phyloP scores from a whole-genome alignment of 1,140 invertebrate species.

The Hermetia illucens region DNA sequence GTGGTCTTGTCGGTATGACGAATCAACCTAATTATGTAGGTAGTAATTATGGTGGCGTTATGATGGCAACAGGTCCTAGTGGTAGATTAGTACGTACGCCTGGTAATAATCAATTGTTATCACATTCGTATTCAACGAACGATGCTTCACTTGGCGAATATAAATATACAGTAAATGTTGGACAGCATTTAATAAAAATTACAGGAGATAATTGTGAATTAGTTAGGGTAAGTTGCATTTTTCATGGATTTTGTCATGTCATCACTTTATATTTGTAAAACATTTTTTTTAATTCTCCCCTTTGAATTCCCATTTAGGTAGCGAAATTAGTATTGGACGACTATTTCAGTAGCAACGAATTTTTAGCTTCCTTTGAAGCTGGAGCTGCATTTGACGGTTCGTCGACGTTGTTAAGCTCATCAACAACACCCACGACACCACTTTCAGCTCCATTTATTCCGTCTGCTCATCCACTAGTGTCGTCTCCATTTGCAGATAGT shows the following conservation, averaged over 20 bases:
- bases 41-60: constrained; percentile 8
- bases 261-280: constrained; percentile 6
- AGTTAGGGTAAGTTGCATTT: constrained; percentile 48
- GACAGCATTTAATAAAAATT: constrained; percentile 65
- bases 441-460: constrained; percentile 14
- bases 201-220: constrained; percentile 69
- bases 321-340: constrained; percentile 75
- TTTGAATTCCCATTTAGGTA: constrained; percentile 42
- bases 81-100: constrained; percentile 34
- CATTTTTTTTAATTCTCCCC: constrained; percentile 4
- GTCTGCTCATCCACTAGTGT: constrained; percentile 8
- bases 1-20: neutral
- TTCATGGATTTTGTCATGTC: neutral
- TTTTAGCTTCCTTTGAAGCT: constrained; percentile 27
- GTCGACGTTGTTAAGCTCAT: constrained; percentile 19
- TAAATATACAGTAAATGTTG: constrained; percentile 71
- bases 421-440: constrained; percentile 23
- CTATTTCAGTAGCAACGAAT: constrained; percentile 45
- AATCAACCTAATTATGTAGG: constrained; percentile 1
- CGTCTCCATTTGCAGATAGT: constrained; percentile 23
- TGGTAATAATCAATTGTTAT: constrained; percentile 39
- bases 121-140: constrained; percentile 68
- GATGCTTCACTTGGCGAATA: constrained; percentile 73
- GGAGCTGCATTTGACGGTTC: constrained; percentile 25
- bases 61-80: constrained; percentile 25